A percentile compares a stretch with the other conserved stretches of the same genome.
Evolutionary conservation across 1,140 invertebrate genomes (phyloP).

Genomic region (Sinonovacula constricta): DNA sequence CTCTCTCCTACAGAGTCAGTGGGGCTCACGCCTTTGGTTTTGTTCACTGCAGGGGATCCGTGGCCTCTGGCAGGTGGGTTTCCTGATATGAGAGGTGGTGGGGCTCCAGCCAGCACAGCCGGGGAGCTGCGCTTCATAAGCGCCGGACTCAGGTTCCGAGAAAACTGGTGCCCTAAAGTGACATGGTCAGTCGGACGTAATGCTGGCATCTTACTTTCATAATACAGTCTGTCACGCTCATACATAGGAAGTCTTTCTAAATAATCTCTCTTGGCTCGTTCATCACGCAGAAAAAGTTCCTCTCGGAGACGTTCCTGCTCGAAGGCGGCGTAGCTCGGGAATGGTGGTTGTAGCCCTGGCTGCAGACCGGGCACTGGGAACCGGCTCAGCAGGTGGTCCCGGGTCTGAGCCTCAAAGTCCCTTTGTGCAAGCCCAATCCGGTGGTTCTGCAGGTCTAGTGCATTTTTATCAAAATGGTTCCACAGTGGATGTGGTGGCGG

Average conservation of each 20-base stretch:
- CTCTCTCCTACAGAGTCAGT: constrained; percentile 57
- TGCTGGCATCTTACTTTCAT: constrained; percentile 36
- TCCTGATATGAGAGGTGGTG: constrained; percentile 51
- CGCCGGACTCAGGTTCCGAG: constrained; percentile 62
- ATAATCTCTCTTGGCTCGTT: constrained; percentile 51
- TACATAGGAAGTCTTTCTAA: constrained; percentile 61
- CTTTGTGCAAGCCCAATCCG: constrained; percentile 58
- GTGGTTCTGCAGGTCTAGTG: constrained; percentile 55
- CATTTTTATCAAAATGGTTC: constrained; percentile 69
- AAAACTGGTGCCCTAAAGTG: constrained; percentile 41
- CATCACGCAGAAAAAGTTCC: constrained; percentile 62
- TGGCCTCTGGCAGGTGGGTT: constrained; percentile 61
- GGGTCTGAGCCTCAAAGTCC: constrained; percentile 59
- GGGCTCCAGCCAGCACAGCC: constrained; percentile 35
- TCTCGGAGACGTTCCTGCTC: constrained; percentile 66
- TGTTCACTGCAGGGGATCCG: constrained; percentile 65
- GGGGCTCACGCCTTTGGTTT: constrained; percentile 67
- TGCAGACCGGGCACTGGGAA: constrained; percentile 24
- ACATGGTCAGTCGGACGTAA: constrained; percentile 40
- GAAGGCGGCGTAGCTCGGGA: constrained; percentile 46
- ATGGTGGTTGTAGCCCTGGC: constrained; percentile 9
- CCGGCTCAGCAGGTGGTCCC: constrained; percentile 53
- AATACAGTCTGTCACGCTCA: constrained; percentile 56
- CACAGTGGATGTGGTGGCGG: constrained; percentile 60
- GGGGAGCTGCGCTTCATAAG: constrained; percentile 51